Conservation (phyloP, 2,888 invertebrate genomes). For the Podotricha telesiphe region DNA sequence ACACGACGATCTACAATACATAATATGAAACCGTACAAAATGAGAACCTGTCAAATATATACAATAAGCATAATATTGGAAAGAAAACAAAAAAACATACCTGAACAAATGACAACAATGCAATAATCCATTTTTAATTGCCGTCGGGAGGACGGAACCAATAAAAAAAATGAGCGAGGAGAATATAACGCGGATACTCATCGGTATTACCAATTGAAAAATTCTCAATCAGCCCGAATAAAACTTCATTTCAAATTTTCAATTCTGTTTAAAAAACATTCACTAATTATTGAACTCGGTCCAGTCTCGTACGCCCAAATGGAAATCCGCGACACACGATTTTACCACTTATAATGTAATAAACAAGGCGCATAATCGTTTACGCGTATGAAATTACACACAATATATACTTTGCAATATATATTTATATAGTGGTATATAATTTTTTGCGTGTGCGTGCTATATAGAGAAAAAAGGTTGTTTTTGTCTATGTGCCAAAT, state of each 20-base stretch:
- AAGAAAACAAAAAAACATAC: conserved; percentile 22
- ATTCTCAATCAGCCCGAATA: conserved; percentile 67
- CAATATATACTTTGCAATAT: conserved; percentile 50
- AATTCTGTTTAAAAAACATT: conserved; percentile 77
- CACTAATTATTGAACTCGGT: conserved; percentile 77
- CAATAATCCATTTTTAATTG: conserved; percentile 51
- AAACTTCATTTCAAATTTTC: conserved; percentile 78
- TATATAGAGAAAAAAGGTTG: conserved; percentile 77
- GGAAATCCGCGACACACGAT: conserved; percentile 48
- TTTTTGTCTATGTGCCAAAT: conserved; percentile 83
- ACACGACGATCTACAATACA: neutral
- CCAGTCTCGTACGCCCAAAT: conserved; percentile 51
- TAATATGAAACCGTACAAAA: conserved; percentile 17
- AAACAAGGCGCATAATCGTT: conserved; percentile 49
- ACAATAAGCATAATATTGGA: conserved; percentile 31
- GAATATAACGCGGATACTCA: conserved; percentile 49
- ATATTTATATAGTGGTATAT: conserved; percentile 49
- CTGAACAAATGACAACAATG: conserved; percentile 47
- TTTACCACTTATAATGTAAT: conserved; percentile 41
- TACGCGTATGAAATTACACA: conserved; percentile 48
- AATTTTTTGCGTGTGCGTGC: conserved; percentile 58
- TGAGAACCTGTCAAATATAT: conserved; percentile 34
- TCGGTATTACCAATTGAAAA: conserved; percentile 65
- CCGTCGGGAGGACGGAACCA: conserved; percentile 49
- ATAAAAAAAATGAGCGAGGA: conserved; percentile 40